These are phyloP conservation scores for Caenorhabditis macrosperma DNA, from an alignment of 2,888 invertebrate species.

Conservation along the genomic window DNA sequence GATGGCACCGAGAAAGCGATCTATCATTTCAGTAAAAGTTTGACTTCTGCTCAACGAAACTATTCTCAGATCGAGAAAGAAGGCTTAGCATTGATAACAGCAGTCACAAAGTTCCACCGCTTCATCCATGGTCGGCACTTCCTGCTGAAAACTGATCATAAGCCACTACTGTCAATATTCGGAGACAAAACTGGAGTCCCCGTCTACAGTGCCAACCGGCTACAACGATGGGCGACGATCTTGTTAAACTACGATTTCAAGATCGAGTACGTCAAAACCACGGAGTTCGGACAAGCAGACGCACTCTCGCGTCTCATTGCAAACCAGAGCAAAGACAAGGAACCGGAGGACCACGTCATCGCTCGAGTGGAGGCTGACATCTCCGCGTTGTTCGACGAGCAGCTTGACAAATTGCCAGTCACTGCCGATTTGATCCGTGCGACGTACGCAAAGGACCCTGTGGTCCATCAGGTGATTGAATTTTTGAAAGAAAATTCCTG, in stretches of 20 bases:
- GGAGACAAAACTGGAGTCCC: constrained; percentile 56
- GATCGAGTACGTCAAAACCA: constrained; percentile 75
- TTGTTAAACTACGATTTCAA: constrained; percentile 65
- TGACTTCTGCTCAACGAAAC: constrained; percentile 79
- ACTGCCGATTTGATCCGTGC: too few species aligned
- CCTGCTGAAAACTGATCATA: constrained; percentile 81
- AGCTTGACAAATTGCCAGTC: too few species aligned
- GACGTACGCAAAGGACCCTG: too few species aligned
- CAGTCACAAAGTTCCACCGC: constrained; percentile 80
- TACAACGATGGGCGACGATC: constrained; percentile 81
- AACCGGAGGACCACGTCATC: constrained; percentile 32
- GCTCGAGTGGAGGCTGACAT: constrained; percentile 19
- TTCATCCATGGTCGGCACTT: constrained; percentile 81
- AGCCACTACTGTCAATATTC: constrained; percentile 81
- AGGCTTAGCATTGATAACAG: constrained; percentile 80
- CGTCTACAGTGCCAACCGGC: constrained; percentile 62
- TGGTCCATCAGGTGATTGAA: too few species aligned
- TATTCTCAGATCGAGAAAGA: constrained; percentile 81
- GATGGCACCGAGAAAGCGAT: too few species aligned
- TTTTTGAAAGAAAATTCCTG: too few species aligned
- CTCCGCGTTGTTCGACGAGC: too few species aligned
- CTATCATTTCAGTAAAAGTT: constrained; percentile 60
- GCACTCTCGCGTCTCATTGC: constrained; percentile 75
- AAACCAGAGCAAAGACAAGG: neutral
- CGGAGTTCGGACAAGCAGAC: constrained; percentile 78